phyloP scores from a whole-genome alignment of 1,140 invertebrate genomes.

The Drosophila rufa region DNA sequence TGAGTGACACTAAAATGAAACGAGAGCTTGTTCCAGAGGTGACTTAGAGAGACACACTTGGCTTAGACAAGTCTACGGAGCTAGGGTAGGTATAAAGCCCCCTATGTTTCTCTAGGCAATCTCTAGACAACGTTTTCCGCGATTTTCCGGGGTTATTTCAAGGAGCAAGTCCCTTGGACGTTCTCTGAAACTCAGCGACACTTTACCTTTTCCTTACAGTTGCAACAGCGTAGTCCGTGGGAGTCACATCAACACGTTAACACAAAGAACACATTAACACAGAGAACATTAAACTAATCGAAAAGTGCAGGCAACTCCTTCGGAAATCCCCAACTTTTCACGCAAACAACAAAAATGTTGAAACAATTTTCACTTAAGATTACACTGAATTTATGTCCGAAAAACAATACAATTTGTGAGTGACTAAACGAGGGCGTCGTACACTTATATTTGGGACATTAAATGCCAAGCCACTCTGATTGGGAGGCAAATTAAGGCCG shows the following conservation, averaged over 20 bases:
- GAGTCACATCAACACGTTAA: constrained; percentile 9
- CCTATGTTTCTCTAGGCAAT: not conserved
- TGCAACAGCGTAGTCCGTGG: constrained; percentile 6
- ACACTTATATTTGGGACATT: not conserved
- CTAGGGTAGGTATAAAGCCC: not conserved
- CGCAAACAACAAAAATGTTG: constrained; percentile 51
- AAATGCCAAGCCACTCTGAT: constrained; percentile 9
- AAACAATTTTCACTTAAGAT: constrained; percentile 62
- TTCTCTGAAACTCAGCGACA: not conserved
- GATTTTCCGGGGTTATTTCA: not conserved
- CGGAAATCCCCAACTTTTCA: constrained; percentile 25
- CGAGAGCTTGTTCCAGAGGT: constrained; percentile 5
- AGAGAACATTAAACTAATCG: constrained; percentile 1
- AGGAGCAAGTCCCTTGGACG: not conserved
- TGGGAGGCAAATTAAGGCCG: not conserved
- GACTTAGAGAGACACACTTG: constrained; percentile 2
- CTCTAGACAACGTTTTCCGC: not conserved
- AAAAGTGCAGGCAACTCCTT: constrained; percentile 6
- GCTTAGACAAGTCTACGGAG: not conserved
- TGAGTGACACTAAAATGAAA: constrained; percentile 38
- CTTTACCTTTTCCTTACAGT: constrained; percentile 30
- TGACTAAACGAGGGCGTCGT: constrained; percentile 27
- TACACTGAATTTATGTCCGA: constrained; percentile 71
- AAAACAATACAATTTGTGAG: constrained; percentile 61
- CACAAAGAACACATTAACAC: constrained; percentile 15